phyloP scores from a whole-genome alignment of 2,888 invertebrate species.

The Polyploca ridens region DNA sequence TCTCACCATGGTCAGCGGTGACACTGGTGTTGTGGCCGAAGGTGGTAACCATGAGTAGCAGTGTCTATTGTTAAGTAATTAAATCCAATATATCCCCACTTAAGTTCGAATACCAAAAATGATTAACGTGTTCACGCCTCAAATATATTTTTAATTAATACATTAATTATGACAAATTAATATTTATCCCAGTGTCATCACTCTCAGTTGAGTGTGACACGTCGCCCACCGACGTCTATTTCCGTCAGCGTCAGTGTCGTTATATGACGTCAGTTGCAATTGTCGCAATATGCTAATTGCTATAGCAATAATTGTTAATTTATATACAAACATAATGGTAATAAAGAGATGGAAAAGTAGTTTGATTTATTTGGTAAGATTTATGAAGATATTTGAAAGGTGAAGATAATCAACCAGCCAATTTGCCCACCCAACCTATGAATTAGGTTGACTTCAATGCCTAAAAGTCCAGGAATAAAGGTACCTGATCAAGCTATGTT shows the following conservation, averaged over 20 bases:
- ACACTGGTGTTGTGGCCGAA: no score
- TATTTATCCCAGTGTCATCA: constrained; percentile 25
- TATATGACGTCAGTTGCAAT: constrained; percentile 22
- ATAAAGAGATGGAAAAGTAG: background rate
- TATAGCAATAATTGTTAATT: constrained; percentile 9
- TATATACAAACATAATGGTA: background rate
- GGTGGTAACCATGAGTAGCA: no score
- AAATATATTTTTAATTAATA: constrained; percentile 28
- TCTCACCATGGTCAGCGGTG: no score
- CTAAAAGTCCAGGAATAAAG: no score
- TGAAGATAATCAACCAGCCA: background rate
- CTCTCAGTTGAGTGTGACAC: constrained; percentile 21
- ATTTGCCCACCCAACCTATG: background rate
- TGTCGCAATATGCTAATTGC: constrained; percentile 34
- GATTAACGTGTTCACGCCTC: constrained; percentile 10
- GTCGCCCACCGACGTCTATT: constrained; percentile 34
- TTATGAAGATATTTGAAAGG: background rate
- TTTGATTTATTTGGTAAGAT: background rate
- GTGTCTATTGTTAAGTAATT: no score
- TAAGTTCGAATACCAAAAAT: background rate
- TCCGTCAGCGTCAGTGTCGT: constrained; percentile 20
- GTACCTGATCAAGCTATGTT: no score
- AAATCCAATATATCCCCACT: no score
- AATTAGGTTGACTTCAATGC: no score
- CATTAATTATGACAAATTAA: constrained; percentile 20